These are phyloP conservation scores for Haliclona indistincta DNA, from an alignment of 37 sponge, comb jelly and placozoan species.

Conservation along the genomic window DNA sequence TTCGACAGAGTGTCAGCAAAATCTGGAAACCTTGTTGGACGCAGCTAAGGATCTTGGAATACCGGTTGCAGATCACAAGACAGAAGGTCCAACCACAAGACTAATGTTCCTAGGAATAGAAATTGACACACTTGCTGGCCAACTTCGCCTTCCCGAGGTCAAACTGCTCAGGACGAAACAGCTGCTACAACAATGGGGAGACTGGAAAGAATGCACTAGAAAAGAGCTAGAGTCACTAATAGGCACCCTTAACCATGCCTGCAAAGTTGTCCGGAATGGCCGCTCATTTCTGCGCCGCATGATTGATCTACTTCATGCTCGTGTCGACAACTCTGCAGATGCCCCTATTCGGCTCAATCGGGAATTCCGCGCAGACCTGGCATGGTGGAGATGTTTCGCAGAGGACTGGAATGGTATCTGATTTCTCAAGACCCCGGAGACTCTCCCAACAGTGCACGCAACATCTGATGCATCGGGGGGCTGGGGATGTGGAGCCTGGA, in stretches of 20 bases:
- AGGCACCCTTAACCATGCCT: slow-evolving; percentile 5
- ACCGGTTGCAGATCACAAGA: no score
- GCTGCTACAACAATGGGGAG: no score
- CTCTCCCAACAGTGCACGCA: no score
- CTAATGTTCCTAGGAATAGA: no score
- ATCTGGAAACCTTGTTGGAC: no score
- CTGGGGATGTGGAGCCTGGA: slow-evolving; percentile 42
- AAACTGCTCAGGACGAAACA: no score
- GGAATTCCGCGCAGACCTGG: neutral
- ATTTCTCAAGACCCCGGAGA: neutral
- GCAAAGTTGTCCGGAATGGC: slow-evolving; percentile 17
- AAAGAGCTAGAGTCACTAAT: slow-evolving; percentile 4
- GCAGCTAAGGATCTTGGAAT: no score
- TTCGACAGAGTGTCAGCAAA: no score
- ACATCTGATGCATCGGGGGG: slow-evolving; percentile 27
- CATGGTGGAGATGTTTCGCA: no score
- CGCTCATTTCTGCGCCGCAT: slow-evolving; percentile 24
- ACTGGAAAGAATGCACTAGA: neutral
- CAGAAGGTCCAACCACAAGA: no score
- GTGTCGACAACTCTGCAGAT: neutral
- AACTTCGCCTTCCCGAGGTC: no score
- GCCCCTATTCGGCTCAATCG: slow-evolving; percentile 3
- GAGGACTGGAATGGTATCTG: neutral
- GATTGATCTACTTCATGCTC: slow-evolving; percentile 13
- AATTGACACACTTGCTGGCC: no score